Percentiles rank a stretch among this genome's conserved stretches.
These are phyloP conservation scores for Pangasius djambal DNA, from an alignment of 2,797 vertebrate species.

Conservation along the genomic window DNA sequence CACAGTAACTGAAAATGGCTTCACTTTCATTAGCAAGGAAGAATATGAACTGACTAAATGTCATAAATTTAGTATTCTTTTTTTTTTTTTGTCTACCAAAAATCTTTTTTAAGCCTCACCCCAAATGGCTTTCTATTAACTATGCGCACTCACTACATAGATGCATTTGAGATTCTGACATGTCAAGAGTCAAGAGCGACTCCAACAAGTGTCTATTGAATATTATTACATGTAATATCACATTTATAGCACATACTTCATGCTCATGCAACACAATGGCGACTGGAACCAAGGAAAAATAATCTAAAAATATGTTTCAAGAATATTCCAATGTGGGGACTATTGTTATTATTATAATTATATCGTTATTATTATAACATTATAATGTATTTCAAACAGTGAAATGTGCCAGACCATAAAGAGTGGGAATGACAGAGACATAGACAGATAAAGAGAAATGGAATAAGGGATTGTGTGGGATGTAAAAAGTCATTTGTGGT, in stretches of 20 bases:
- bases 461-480: constrained; percentile 6
- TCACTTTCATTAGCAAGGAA: not conserved
- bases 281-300: not conserved
- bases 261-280: not conserved
- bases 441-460: constrained; percentile 10
- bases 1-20: not conserved
- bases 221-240: not conserved
- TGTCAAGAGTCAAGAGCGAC: not conserved
- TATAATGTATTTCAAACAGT: not conserved
- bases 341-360: not conserved
- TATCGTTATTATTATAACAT: not conserved
- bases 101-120: not conserved
- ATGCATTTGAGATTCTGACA: not conserved
- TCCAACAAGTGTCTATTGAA: not conserved
- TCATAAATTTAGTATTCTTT: not conserved
- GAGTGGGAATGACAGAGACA: not conserved
- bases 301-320: not conserved
- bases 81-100: not conserved
- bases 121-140: not conserved
- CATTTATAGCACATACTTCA: not conserved
- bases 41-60: not conserved
- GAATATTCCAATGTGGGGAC: not conserved
- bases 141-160: not conserved
- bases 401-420: not conserved
- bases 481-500: constrained; percentile 27